Evolutionary conservation across 2,888 invertebrate genomes (phyloP), one percentile per base, ranked within the genome.

Genomic region (Lymantria dispar): DNA sequence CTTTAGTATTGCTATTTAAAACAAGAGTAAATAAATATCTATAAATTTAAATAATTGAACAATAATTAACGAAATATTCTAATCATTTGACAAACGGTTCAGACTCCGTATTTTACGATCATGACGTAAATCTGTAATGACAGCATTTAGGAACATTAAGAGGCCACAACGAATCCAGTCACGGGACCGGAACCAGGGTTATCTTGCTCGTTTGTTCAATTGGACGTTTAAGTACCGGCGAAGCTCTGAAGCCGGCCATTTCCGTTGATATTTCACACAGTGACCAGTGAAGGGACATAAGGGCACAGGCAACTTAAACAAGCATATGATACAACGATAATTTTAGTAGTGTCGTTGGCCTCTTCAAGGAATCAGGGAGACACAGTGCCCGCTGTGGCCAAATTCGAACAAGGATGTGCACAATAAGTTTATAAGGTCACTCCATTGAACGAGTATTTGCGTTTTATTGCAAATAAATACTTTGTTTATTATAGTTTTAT

Each of bases 161-260:
- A 70, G 70, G 66, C 67, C 68, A 62, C 67, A 58, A 62, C 59
- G 62, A 76, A 79, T 63, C 66, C 65, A 66, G 82, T 81, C 82
- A 83, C 82, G 84, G 70, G 85, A 85, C 87, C 85, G 88, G 87
- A 87, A 82, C 82, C 70, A 69, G 74, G 73, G 77, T 81, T 82
- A 87, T 85, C 84, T 80, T 76, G 85, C 80, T 85, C 78, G 80
- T 88, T 89, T 77, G 78, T 74, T 81, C 88, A 88, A 89, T 90
- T 90, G 87, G 71, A 61, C 75, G 58, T 74, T 77, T 85, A 83
- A 83, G 78, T 79, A 74, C 75, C 70, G 73, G 68, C 72, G 74
- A 78, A 79, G 78, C 76, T 74, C 76, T 73, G 74, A 76, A 80
- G 80, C 74, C 76, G 75, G 58, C 75, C 71, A 72, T 81, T 84